Percentiles rank a stretch among this genome's conserved stretches.
Conservation (phyloP, 2,888 invertebrate species). For the Cephus rjabovi region DNA sequence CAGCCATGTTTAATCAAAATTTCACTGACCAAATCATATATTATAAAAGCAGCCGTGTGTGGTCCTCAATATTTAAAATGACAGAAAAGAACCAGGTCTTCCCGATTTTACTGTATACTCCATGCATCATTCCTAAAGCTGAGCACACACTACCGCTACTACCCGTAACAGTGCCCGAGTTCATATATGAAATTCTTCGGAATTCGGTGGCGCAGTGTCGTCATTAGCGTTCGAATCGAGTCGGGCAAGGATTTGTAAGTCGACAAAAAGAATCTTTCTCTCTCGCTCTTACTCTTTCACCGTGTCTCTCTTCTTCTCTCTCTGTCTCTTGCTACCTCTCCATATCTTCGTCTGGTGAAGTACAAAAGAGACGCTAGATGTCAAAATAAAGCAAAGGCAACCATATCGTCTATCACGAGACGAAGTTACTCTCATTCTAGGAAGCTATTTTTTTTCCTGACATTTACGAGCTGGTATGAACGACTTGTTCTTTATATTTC, state of each 20-base stretch:
- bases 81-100: neutral
- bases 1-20: neutral
- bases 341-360: neutral
- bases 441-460: conserved; percentile 1
- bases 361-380: neutral
- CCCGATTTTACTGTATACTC: too few relatives aligned
- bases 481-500: neutral
- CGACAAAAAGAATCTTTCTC: too few relatives aligned
- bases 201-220: too few relatives aligned
- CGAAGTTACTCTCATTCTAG: neutral
- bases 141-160: too few relatives aligned
- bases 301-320: too few relatives aligned
- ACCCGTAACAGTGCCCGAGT: too few relatives aligned
- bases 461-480: neutral
- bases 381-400: neutral
- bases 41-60: neutral
- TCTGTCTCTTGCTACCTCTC: neutral
- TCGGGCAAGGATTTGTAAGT: too few relatives aligned
- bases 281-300: too few relatives aligned
- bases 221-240: too few relatives aligned
- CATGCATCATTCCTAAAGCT: too few relatives aligned
- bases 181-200: too few relatives aligned
- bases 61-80: neutral
- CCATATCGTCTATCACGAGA: neutral
- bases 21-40: neutral